Base-by-base conservation (phyloP, 1,140 invertebrate genomes). In the Procambarus virginalis region DNA sequence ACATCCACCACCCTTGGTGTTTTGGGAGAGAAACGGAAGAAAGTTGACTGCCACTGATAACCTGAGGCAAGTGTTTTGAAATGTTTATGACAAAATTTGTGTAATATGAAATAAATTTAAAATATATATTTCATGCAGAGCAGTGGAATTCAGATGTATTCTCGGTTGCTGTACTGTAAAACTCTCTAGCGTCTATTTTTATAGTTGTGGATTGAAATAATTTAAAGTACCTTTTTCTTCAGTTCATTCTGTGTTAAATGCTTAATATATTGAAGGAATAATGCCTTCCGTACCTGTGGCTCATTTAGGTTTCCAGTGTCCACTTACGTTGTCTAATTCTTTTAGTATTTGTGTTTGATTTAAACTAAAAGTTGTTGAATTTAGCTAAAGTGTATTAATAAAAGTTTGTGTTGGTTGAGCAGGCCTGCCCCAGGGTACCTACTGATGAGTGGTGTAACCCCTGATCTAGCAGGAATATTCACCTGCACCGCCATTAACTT, bases 1-100 rank as follows among this genome's bases (percentile, higher is more conserved):
- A n/a, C 93, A 94, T 81, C 95, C 95, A 4, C 85, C 91, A 58
- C 95, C 95, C 9, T 64, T 86, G 9, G 93, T 95, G 45, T 91
- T 90, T 14, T 94, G 94, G 94, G 90, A 92, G 20, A 94, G 94
- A 84, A 92, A 94, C 90, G 91, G 92, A 70, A 83, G 64, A 51
- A 90, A 91, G 75, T 92, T 94, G 8, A 34, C 20, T 22, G 51
- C 60, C 9, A 76, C n/a, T 45, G 70, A 79, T 10, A 22, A 70
- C 10, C 34, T 91, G 34, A 48, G 55, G 90, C 86, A 86, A 51
- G 84, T 84, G 45, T 3, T 82, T 55, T 55, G 4, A 12, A 55
- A 9, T 12, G 12, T 55, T 55, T 55, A 68, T 68, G 51, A 55
- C 8, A 55, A 55, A 55, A 12, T 12, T 55, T 9, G 12, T 9